Percentiles rank a stretch among this genome's conserved stretches.
Evolutionary conservation across 2,888 invertebrate species (phyloP).

Genomic region (Noctuana brunneofusca): DNA sequence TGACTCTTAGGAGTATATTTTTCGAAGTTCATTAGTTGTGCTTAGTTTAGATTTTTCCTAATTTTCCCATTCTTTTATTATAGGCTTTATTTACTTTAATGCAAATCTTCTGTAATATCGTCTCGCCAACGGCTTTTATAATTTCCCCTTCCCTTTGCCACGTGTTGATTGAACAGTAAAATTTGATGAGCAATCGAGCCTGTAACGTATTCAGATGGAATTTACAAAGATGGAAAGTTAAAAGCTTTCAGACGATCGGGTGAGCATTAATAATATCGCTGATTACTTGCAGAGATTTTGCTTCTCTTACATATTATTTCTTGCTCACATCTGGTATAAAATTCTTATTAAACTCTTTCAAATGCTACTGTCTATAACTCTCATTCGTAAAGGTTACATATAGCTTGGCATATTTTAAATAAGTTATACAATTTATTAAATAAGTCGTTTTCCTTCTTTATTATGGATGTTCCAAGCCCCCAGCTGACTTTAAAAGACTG

Average conservation of each 20-base stretch:
- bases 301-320: not conserved
- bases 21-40: not conserved
- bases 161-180: constrained; percentile 2
- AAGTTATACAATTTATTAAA: not conserved
- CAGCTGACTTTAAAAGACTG: not conserved
- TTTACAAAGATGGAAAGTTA: not conserved
- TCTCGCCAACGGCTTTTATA: not conserved
- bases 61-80: too few relatives aligned
- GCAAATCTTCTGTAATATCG: not conserved
- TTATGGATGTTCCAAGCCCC: not conserved
- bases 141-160: not conserved
- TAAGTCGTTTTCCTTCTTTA: not conserved
- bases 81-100: not conserved
- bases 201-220: not conserved
- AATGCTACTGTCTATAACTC: too few relatives aligned
- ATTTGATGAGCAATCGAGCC: constrained; percentile 6
- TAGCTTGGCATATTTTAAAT: not conserved
- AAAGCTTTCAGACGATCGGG: not conserved
- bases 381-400: too few relatives aligned
- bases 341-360: too few relatives aligned
- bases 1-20: too few relatives aligned
- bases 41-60: too few relatives aligned
- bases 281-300: not conserved
- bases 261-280: not conserved
- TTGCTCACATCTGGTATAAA: too few relatives aligned